A percentile compares a stretch with the other conserved stretches of the same genome.
These are phyloP conservation scores for Tor tambroides DNA, from an alignment of 2,113 vertebrate species.

Conservation along the genomic window DNA sequence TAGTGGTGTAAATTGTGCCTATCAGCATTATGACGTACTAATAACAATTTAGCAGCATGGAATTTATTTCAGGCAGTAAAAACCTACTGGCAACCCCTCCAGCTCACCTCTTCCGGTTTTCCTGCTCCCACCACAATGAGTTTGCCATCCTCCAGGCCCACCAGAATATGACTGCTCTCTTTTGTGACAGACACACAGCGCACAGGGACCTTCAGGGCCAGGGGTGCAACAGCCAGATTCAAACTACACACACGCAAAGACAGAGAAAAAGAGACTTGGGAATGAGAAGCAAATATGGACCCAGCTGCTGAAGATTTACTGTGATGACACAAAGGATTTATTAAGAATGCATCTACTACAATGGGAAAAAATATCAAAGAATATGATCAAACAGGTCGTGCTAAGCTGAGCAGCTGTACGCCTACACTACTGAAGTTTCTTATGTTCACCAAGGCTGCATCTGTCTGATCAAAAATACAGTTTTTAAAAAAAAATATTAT, in stretches of 20 bases:
- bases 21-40: not conserved
- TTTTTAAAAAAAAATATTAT: not conserved
- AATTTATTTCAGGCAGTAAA: not conserved
- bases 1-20: not conserved
- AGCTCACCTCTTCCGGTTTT: slow-evolving; percentile 89
- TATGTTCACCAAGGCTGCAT: not conserved
- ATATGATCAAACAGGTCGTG: not conserved
- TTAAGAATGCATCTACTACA: not conserved
- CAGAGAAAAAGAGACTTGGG: not conserved
- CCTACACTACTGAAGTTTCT: not conserved
- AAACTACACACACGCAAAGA: slow-evolving; percentile 73
- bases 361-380: not conserved
- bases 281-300: slow-evolving; percentile 4
- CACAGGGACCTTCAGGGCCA: slow-evolving; percentile 89
- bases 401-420: not conserved
- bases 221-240: slow-evolving; percentile 68
- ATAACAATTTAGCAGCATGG: not conserved
- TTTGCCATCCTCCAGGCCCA: slow-evolving; percentile 94
- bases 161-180: slow-evolving; percentile 92
- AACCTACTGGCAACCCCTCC: not conserved
- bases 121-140: slow-evolving; percentile 95
- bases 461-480: not conserved
- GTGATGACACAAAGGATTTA: slow-evolving; percentile 9
- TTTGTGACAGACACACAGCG: slow-evolving; percentile 92
- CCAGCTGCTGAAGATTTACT: slow-evolving; percentile 11